Evolutionary conservation across 2,888 invertebrate species (phyloP), one percentile per base, ranked within the genome.

Genomic region (Sabellastarte sp.): DNA sequence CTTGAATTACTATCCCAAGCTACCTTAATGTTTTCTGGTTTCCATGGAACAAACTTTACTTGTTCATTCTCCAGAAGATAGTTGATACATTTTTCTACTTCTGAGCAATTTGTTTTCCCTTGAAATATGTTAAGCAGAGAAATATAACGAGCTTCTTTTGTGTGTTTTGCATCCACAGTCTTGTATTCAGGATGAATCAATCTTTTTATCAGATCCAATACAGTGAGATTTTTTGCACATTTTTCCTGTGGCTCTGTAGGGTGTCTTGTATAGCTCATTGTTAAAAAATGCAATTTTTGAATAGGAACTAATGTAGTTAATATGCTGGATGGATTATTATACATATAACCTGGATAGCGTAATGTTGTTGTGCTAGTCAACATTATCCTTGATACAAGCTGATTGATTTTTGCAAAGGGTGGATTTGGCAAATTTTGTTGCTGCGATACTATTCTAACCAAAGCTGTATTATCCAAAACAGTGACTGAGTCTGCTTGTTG

Each of bases 11-110:
- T 88, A 0, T 96, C 95, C 30, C 97, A 86, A 0, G 96, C 96
- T 65, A 99, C 96, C 86, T 98, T 95, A 72, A 97, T 95, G 84
- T 94, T 93, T 0, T 96, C 95, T 15, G 97, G 97, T 2, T 96
- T 95, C 97, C 97, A 98, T 1, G 95, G 95, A 76, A 98, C 97
- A 84, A 97, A 97, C 79, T 95, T 92, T 0, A 94, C 95, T 66
- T 96, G 86, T 84, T 95, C 95, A 30, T 95, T 88, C 84, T 98
- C 97, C 61, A 96, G 88, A 74, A 98, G 96, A 71, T 97, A 88
- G 84, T 96, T 95, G 63, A 98, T 86, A 2, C 95, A 95, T 86
- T 96, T 96, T 86, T 98, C 96, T 3, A 98, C 85, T 78, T 97
- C 95, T 0, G 95, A 93, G 3, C 96, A 95, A 86, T 98, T 97